Conservation (phyloP, 2,797 vertebrate species). For the Rhinichthys osculus region DNA sequence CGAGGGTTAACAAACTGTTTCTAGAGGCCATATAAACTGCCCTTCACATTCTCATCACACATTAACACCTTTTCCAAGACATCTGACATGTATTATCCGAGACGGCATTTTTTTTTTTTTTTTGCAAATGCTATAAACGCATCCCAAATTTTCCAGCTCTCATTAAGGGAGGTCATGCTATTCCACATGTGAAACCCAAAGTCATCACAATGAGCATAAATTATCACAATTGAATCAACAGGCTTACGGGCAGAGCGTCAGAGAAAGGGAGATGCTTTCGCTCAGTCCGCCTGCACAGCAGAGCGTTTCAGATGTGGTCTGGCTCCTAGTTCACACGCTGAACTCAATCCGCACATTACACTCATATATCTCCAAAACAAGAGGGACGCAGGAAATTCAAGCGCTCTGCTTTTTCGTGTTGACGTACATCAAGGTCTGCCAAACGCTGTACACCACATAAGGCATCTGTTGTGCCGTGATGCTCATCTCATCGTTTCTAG, state of each 20-base stretch:
- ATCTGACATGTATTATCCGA: constrained; percentile 74
- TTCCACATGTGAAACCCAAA: constrained; percentile 59
- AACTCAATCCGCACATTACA: constrained; percentile 83
- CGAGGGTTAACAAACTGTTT: background rate
- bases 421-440: constrained; percentile 76
- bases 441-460: constrained; percentile 77
- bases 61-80: constrained; percentile 71
- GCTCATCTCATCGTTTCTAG: constrained; percentile 76
- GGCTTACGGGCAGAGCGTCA: constrained; percentile 68
- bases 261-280: constrained; percentile 71
- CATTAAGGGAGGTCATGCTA: constrained; percentile 53
- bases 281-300: constrained; percentile 82
- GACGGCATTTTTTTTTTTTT: constrained; percentile 59
- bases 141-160: constrained; percentile 61
- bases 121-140: constrained; percentile 58
- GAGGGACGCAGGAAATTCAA: constrained; percentile 51
- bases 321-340: constrained; percentile 88
- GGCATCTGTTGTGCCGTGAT: constrained; percentile 74
- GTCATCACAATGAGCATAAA: constrained; percentile 56
- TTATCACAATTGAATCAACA: constrained; percentile 61
- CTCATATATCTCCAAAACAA: constrained; percentile 74
- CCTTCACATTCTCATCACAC: constrained; percentile 51
- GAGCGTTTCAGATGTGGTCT: constrained; percentile 89
- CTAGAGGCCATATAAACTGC: background rate
- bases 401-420: constrained; percentile 70